Conservation (phyloP, 2,113 vertebrate species). For the Trematomus loennbergii region DNA sequence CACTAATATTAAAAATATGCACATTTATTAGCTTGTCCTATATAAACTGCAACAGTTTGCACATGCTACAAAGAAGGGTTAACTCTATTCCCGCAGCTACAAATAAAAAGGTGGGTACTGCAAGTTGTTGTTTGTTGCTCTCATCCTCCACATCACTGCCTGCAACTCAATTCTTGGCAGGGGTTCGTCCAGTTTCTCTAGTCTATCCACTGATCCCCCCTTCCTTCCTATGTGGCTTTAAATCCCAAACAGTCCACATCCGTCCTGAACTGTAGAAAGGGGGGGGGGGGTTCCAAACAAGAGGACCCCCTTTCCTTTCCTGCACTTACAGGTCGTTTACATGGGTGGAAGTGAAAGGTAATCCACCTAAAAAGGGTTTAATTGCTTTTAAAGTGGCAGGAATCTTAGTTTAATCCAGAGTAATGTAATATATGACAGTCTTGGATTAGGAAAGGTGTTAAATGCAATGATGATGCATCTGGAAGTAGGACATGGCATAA, state of each 20-base stretch:
- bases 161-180: slow-evolving; percentile 69
- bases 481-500: background rate
- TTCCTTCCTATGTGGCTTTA: slow-evolving; percentile 81
- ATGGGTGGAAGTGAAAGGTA: slow-evolving; percentile 23
- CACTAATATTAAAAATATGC: background rate
- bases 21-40: background rate
- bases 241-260: slow-evolving; percentile 79
- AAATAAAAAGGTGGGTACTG: slow-evolving; percentile 18
- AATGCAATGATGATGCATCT: background rate
- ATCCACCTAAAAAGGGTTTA: background rate
- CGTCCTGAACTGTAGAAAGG: slow-evolving; percentile 59
- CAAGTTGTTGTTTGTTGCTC: slow-evolving; percentile 19
- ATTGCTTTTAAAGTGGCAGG: background rate
- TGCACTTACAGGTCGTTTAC: slow-evolving; percentile 42
- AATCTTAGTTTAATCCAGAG: background rate
- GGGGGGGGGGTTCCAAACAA: slow-evolving; percentile 31
- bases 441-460: background rate
- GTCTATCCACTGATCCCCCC: slow-evolving; percentile 57
- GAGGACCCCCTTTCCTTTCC: slow-evolving; percentile 31
- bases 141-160: slow-evolving; percentile 62
- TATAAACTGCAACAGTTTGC: slow-evolving; percentile 5
- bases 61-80: background rate
- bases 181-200: slow-evolving; percentile 67
- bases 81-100: slow-evolving; percentile 14
- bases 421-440: background rate